Base-by-base conservation (phyloP, 1,140 invertebrate genomes). In the Euglossa dilemma region DNA sequence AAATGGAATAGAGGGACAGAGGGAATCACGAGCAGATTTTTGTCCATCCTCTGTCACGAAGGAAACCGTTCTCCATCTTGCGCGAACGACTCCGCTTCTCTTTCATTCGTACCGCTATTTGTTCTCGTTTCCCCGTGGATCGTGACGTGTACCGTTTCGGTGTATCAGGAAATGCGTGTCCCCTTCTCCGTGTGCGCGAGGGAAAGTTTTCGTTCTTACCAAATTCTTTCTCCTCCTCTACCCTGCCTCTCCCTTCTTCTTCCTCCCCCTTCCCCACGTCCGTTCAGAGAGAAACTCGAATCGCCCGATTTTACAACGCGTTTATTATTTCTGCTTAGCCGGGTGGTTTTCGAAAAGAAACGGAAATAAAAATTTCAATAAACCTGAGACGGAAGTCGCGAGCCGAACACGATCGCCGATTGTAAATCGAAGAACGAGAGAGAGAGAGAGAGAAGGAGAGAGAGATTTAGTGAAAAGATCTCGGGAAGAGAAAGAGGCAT, bases 121-220 rank as follows among this genome's bases (percentile, higher is more conserved):
- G 77, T 80, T 80, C 77, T 25, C 63, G 63, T 78, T 78, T 67
- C 61, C 20, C 23, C 18, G 61, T 36, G 61, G 23, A 52, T 64
- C 75, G 75, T 50, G 57, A 25, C 25, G 57, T 25, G 63, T 64
- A 77, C n/a, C 23, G 67, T 80, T 72, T 63, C 69, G 69, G 25
- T 43, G 71, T 80, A 81, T 67, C 71, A 73, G 78, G 78, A 75
- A 81, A 81, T 25, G 71, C 50, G 59, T 66, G 71, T 80, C 56
- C 54, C 67, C 45, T 72, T 80, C 78, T 18, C 28, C 52, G 52
- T 57, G 36, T 18, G 28, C 78, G 69, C 71, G 7, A 81, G 79
- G 79, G 79, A 81, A 81, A 81, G 79, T 81, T 81, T 81, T 81
- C 79, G 79, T 81, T 81, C 79, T 75, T 81, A 81, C 79, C 79